Conservation (phyloP, 2,888 invertebrate genomes). For the Herminia tarsipennalis region DNA sequence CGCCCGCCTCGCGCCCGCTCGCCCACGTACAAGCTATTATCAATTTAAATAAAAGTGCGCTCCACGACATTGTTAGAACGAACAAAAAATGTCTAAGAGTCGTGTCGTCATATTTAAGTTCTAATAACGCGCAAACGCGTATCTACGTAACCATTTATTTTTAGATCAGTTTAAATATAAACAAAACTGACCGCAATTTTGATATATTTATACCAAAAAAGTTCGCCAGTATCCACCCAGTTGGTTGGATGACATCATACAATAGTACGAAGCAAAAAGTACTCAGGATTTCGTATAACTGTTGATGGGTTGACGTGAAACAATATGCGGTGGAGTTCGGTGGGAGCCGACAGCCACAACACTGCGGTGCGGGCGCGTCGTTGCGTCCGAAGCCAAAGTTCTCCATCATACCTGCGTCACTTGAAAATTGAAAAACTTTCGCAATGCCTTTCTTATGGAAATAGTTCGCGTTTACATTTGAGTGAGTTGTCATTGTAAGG, state of each 20-base stretch:
- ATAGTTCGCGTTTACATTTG: slow-evolving; percentile 82
- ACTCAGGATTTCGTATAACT: not conserved
- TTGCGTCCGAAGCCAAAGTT: slow-evolving; percentile 77
- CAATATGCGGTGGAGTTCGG: slow-evolving; percentile 25
- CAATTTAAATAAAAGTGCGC: slow-evolving; percentile 67
- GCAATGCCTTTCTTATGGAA: slow-evolving; percentile 84
- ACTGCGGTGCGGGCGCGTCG: slow-evolving; percentile 36
- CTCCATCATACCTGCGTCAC: slow-evolving; percentile 84
- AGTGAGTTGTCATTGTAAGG: slow-evolving; percentile 83
- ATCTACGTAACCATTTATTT: too few relatives aligned
- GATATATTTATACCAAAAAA: too few relatives aligned
- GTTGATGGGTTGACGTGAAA: slow-evolving; percentile 10
- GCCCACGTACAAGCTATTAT: slow-evolving; percentile 59
- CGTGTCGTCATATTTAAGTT: slow-evolving; percentile 4
- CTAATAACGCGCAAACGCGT: too few relatives aligned
- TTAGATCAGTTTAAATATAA: too few relatives aligned
- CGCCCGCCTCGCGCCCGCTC: slow-evolving; percentile 39
- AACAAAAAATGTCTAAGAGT: slow-evolving; percentile 28
- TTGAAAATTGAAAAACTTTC: slow-evolving; percentile 85
- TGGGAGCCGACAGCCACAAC: slow-evolving; percentile 32
- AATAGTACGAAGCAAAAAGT: not conserved
- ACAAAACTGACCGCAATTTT: too few relatives aligned
- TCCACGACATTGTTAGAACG: slow-evolving; percentile 32
- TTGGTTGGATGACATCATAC: too few relatives aligned
- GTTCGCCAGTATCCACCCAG: too few relatives aligned